Base-by-base conservation (phyloP, 2,888 invertebrate species). In the Euplexia lucipara region DNA sequence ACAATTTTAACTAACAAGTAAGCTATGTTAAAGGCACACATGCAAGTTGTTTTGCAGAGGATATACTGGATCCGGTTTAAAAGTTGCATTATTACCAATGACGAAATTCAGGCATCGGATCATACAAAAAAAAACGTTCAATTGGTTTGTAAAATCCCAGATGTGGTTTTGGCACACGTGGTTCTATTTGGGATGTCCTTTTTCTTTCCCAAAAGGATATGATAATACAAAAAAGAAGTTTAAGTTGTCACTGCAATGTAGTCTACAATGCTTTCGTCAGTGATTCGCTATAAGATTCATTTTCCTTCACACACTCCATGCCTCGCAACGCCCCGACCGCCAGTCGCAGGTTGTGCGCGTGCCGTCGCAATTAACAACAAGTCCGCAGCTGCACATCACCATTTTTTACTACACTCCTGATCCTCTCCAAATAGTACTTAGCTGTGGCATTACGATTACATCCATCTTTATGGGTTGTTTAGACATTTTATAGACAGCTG, bases 311-410 rank as follows among this genome's bases (percentile, higher is more conserved):
- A 18, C 51, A 34, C 4, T 49, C 3, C 26, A 44, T n/a, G 37
- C 10, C 9, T 26, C 45, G 20, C 35, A 37, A 44, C 20, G 63
- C 48, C 34, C 10, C 54, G 34, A 39, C 52, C 53, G 44, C 18
- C 39, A 42, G 44, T 34, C 62, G 79, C 81, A 81, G 79, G 81
- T 83, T 70, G 74, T 72, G 75, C 87, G 83, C 87, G 86, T 89
- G 87, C 85, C 84, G 63, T 57, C 56, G 74, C 81, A 86, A 86
- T 88, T 86, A 88, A 81, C 79, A 76, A 79, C 77, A 70, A 59
- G 70, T 76, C 64, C 60, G 83, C 88, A 88, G 87, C 85, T 87
- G 88, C 72, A 62, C 80, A 73, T 79, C 72, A 66, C 44, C 56
- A 71, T 76, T 82, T 83, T 84, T 84, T 82, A 65, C 70, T 48